These are phyloP conservation scores for silkworm (Bombyx mori) DNA, from an alignment of 1,140 invertebrate genomes.

Conservation along the genomic window ASM3026992v2 NC_085131.1:10381001-10381500, in stretches of 20 bases:
- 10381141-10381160: too few species aligned
- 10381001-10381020: too few species aligned
- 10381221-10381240: background rate
- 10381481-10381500: conserved; percentile 12
- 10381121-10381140: background rate
- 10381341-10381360: conserved; percentile 6
- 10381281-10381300: background rate
- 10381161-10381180: background rate
- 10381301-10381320: background rate
- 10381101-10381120: background rate
- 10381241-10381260: background rate
- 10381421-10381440: too few species aligned
- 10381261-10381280: background rate
- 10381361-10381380: conserved; percentile 4
- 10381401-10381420: conserved; percentile 10
- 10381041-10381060: too few species aligned
- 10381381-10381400: conserved; percentile 11
- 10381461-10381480: conserved; percentile 1
- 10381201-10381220: background rate
- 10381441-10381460: background rate
- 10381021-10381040: too few species aligned
- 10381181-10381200: background rate
- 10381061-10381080: too few species aligned
- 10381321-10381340: conserved; percentile 7
- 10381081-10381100: background rate